Evolutionary conservation across 2,797 vertebrate species (phyloP).

Genomic region (Macroramphosus scolopax): DNA sequence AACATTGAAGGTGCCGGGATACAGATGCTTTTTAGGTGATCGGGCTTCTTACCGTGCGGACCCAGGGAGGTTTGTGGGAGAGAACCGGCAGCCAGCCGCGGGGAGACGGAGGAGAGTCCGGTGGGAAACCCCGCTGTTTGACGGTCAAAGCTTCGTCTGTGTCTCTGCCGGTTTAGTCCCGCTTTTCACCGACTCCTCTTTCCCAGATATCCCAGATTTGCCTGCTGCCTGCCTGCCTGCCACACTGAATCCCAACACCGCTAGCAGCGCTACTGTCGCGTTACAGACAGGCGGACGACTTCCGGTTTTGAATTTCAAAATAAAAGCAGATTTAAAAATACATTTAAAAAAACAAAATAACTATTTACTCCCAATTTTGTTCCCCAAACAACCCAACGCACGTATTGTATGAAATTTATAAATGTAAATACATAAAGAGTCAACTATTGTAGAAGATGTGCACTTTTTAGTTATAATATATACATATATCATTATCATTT

Average conservation of each 20-base stretch:
- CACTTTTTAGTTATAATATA: too few species aligned
- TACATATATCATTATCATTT: too few species aligned
- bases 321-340: slow-evolving; percentile 21
- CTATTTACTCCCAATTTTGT: too few species aligned
- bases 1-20: slow-evolving; percentile 5
- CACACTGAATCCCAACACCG: slow-evolving; percentile 46
- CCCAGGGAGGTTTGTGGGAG: slow-evolving; percentile 27
- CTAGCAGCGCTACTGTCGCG: slow-evolving; percentile 14
- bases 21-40: slow-evolving; percentile 30
- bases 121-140: slow-evolving; percentile 6
- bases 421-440: too few species aligned
- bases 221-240: slow-evolving; percentile 43
- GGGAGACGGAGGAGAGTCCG: slow-evolving; percentile 12
- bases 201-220: slow-evolving; percentile 54
- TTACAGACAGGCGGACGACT: fast-evolving
- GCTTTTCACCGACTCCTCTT: slow-evolving; percentile 46
- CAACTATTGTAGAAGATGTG: too few species aligned
- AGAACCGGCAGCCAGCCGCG: slow-evolving; percentile 33
- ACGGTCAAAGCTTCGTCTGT: slow-evolving; percentile 17
- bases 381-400: too few species aligned
- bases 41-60: slow-evolving; percentile 56
- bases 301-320: slow-evolving; percentile 41
- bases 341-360: not conserved
- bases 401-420: too few species aligned
- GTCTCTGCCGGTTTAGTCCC: slow-evolving; percentile 45